phyloP scores from a whole-genome alignment of 2,113 vertebrate species.

The Microtus ochrogaster region DNA sequence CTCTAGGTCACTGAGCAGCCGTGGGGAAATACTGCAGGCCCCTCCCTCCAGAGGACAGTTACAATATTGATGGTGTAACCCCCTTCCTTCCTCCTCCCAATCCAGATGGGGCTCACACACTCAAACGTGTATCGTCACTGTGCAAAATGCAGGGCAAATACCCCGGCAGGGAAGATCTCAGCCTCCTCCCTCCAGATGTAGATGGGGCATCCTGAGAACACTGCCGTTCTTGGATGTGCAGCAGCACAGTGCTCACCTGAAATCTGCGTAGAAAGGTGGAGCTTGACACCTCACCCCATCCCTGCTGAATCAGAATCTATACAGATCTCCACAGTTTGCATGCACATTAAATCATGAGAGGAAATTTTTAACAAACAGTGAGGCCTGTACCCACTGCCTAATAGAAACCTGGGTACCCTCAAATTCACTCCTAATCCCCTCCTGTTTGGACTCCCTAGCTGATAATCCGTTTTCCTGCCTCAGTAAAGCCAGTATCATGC shows the following conservation, averaged over 20 bases:
- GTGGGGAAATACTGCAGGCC: background rate
- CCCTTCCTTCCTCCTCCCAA: conserved; percentile 36
- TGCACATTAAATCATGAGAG: background rate
- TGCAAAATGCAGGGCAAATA: background rate
- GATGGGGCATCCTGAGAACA: background rate
- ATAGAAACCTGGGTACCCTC: background rate
- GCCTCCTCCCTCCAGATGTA: background rate
- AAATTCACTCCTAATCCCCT: conserved; percentile 24
- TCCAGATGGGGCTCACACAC: background rate
- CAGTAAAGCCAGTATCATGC: background rate
- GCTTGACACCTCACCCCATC: background rate
- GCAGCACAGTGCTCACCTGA: background rate
- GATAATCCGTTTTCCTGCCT: conserved; percentile 26
- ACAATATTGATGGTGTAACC: background rate
- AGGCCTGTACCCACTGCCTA: background rate
- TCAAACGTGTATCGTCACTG: background rate
- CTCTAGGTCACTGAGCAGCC: background rate
- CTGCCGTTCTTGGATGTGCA: background rate
- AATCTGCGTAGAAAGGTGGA: background rate
- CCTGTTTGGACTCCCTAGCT: background rate
- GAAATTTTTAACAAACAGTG: background rate
- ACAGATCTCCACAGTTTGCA: no score
- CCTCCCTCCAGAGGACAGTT: background rate
- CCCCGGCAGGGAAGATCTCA: background rate
- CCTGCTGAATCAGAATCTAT: background rate